Conservation (phyloP, 1,140 invertebrate genomes). For the Oryctes rhinoceros region DNA sequence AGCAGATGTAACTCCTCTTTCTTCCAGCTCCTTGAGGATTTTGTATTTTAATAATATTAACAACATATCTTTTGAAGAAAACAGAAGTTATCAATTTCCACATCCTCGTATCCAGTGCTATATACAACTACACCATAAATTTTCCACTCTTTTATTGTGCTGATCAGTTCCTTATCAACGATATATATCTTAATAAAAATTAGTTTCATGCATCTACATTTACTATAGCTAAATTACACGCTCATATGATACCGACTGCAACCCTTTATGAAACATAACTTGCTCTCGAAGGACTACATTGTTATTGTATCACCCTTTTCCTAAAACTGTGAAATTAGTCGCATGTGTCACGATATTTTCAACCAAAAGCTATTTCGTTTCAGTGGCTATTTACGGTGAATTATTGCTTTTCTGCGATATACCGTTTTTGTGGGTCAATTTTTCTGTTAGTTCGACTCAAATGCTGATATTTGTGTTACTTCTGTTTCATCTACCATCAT, state of each 20-base stretch:
- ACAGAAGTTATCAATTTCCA: no score
- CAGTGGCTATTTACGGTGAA: conserved; percentile 10
- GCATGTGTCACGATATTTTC: conserved; percentile 21
- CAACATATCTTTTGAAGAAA: no score
- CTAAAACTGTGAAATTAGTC: conserved; percentile 31
- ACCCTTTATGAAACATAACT: conserved; percentile 27
- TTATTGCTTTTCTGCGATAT: background rate
- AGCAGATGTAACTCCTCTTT: no score
- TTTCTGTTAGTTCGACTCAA: no score
- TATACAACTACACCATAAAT: background rate
- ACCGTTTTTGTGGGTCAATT: no score
- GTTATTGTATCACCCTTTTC: conserved; percentile 16
- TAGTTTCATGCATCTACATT: conserved; percentile 2
- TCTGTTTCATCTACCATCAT: no score
- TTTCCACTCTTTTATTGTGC: background rate
- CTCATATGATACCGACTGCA: conserved; percentile 3
- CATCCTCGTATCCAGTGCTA: no score
- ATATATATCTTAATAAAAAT: conserved; percentile 27
- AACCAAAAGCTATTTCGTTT: conserved; percentile 19
- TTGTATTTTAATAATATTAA: no score
- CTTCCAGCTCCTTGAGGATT: no score
- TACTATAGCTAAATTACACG: background rate
- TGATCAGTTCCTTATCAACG: background rate
- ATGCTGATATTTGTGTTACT: no score
- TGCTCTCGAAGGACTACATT: background rate